Conservation (phyloP, 2,113 vertebrate genomes). For the Casuarius casuarius region DNA sequence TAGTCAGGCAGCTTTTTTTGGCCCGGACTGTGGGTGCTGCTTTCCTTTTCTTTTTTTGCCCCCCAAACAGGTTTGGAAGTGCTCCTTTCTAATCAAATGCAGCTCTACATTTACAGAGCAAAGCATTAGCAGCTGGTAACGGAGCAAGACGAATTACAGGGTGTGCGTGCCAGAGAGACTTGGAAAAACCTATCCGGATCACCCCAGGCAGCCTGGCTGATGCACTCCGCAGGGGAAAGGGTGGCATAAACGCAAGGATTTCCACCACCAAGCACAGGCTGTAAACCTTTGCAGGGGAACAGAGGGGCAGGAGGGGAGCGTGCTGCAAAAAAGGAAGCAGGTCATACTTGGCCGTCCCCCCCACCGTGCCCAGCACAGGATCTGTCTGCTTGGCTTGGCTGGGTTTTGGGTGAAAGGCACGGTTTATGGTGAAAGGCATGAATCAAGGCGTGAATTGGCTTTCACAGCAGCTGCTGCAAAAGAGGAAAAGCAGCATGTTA, state of each 20-base stretch:
- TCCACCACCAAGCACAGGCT: background rate
- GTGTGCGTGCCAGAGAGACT: background rate
- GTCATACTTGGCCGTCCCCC: background rate
- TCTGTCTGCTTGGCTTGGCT: too few species aligned
- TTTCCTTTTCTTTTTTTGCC: background rate
- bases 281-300: background rate
- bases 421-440: too few species aligned
- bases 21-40: background rate
- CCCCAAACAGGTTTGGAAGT: background rate
- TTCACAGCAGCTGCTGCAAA: background rate
- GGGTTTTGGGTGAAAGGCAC: background rate
- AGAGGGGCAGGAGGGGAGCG: background rate
- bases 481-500: background rate
- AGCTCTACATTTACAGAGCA: background rate
- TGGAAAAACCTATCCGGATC: background rate
- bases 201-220: background rate
- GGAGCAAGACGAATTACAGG: background rate
- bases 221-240: background rate
- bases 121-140: background rate
- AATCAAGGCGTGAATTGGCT: accelerated
- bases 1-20: background rate
- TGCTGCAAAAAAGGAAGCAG: background rate
- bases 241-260: too few species aligned
- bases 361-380: background rate
- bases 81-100: background rate